Evolutionary conservation across 2,888 invertebrate genomes (phyloP), one percentile per base, ranked within the genome.

Genomic region (Muscina levida): DNA sequence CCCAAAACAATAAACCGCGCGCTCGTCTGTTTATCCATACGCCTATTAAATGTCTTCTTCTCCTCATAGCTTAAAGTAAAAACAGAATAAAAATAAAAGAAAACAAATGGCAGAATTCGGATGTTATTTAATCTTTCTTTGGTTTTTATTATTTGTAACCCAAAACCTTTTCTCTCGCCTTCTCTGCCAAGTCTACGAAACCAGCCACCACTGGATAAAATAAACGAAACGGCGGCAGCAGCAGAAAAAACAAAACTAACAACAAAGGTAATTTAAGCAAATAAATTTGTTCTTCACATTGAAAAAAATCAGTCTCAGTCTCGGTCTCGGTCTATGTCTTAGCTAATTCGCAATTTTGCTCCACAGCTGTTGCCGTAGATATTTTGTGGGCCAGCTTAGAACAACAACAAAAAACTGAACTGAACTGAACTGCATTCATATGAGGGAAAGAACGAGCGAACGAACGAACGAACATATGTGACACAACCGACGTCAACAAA

Each of bases 261-360:
- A 81, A 71, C 77, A 77, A 74, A 81, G 73, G 74, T 75, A 77
- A 75, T 77, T 81, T 81, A 74, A 26, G 8, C 8, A 31, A 3
- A 5, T 31, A 31, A 31, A 62, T 19, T 74, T 81, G 81, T 75
- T 81, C 81, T 81, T 81, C 77, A 81, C 81, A 81, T 81, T 81
- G 81, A 81, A 77, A 62, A 62, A 42, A 53, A 70, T 80, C 37
- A 77, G 80, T 65, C 72, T 75, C 79, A 71, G 79, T 71, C 74
- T 74, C 76, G 68, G 57, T 68, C 72, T 44, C 56, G 31, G 31
- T 57, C 31, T 59, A n/a, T 59, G 5, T 39, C 56, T 53, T 3
- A 59, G 59, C 22, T 42, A 62, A 62, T 62, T 62, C 42, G 39
- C 39, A 39, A 39, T 42, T 42, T 13, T 11, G 15, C 31, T 3